Evolutionary conservation across 2,797 vertebrate species (phyloP), one percentile per base, ranked within the genome.

Genomic region (Menidia menidia): DNA sequence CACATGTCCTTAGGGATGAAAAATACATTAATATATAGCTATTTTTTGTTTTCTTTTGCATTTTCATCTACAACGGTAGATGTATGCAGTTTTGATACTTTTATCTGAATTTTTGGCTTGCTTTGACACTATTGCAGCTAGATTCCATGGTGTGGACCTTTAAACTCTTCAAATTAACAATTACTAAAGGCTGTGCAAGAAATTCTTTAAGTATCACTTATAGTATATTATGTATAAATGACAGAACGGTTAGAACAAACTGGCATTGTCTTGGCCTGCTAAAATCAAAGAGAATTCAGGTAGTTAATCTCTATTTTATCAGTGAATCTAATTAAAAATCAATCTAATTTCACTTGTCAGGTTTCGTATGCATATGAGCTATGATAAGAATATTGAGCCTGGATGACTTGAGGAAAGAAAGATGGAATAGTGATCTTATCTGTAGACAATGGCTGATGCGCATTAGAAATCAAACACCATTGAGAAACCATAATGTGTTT

Each of bases 241-340:
- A 41, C 71, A 77, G 78, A 57, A 78, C 82, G 75, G 55, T 66
- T 65, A 31, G 42, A 75, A 52, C 55, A 39, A 61, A 56, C 32
- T 67, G 63, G 39, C 56, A 62, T 68, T 57, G 63, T 25, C 13
- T 63, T 31, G 35, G 48, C 47, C 53, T 33, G 62, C 58, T 61
- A 64, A 56, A 54, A 66, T 57, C 65, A 71, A 30, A 68, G 81
- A 78, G 86, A 82, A 92, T 89, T 77, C 78, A 81, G 68, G 60
- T 84, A 90, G 90, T 92, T 90, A 89, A 32, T 87, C 91, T 60
- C 72, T 70, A 58, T 87, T 91, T 89, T 84, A 81, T 79, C 87
- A 92, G 76, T 75, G 57, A 67, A 68, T 64, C 85, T 90, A 88
- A 93, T 93, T 91, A 92, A 87, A 92, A 91, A 86, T 84, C 80